These are phyloP conservation scores for Oreochromis grahami DNA, from an alignment of 2,797 vertebrate genomes.

Conservation along the genomic window DNA sequence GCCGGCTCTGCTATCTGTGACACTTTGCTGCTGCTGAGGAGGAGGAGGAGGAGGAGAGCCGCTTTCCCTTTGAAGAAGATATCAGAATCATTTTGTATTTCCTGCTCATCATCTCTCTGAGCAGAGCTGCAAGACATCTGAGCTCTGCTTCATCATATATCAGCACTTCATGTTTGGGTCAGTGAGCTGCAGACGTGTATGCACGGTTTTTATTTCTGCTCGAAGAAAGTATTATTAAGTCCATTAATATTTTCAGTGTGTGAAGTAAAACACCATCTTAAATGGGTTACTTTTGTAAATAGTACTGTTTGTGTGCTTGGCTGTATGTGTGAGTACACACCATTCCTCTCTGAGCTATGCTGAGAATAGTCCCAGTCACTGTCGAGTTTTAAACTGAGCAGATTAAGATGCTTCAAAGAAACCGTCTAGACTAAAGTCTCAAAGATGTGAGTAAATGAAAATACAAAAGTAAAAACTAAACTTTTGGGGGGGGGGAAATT, in stretches of 20 bases:
- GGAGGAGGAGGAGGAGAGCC: slow-evolving; percentile 22
- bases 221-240: not conserved
- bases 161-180: not conserved
- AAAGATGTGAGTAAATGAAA: not conserved
- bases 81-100: slow-evolving; percentile 44
- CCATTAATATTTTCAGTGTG: not conserved
- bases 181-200: not conserved
- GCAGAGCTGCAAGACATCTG: slow-evolving; percentile 13
- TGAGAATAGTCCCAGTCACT: not conserved
- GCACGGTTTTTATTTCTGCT: not conserved
- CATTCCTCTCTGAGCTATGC: not conserved
- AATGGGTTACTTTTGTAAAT: not conserved
- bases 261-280: not conserved
- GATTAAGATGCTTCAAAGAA: not conserved
- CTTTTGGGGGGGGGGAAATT: fast-evolving
- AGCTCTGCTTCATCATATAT: slow-evolving; percentile 7
- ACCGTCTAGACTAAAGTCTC: not conserved
- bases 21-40: slow-evolving; percentile 29
- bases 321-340: not conserved
- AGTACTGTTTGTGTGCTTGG: not conserved
- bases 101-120: slow-evolving; percentile 29
- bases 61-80: slow-evolving; percentile 50
- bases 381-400: not conserved
- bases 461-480: not conserved
- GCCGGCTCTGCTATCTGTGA: slow-evolving; percentile 31